Percentiles rank a stretch among this genome's conserved stretches.
Conservation (phyloP, 1,140 invertebrate genomes). For the Drosophila pachea region DNA sequence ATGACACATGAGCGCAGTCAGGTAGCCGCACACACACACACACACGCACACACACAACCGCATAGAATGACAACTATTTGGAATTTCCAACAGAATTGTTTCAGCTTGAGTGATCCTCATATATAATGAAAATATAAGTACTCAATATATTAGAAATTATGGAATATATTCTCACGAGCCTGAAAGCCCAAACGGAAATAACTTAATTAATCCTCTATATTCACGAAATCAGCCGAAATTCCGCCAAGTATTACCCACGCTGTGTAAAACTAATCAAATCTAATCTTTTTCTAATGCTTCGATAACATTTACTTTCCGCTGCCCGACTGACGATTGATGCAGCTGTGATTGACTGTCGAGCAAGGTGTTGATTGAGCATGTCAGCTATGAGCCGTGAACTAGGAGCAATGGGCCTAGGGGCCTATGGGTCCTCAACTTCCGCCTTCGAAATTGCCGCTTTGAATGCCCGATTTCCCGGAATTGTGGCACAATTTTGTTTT, state of each 20-base stretch:
- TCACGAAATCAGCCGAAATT: too few relatives aligned
- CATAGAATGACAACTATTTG: conserved; percentile 20
- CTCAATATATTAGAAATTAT: too few relatives aligned
- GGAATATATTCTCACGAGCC: too few relatives aligned
- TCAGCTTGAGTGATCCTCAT: background rate
- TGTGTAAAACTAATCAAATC: too few relatives aligned
- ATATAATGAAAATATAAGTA: too few relatives aligned
- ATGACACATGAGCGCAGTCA: conserved; percentile 41
- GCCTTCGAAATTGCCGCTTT: conserved; percentile 62
- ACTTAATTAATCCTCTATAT: too few relatives aligned
- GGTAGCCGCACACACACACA: conserved; percentile 27
- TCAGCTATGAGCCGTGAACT: conserved; percentile 6
- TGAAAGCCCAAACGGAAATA: too few relatives aligned
- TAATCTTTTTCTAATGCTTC: background rate
- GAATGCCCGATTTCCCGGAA: conserved; percentile 70
- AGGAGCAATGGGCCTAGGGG: background rate
- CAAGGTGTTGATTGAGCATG: conserved; percentile 54
- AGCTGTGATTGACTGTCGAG: conserved; percentile 56
- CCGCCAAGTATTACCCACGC: too few relatives aligned
- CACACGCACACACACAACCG: conserved; percentile 9
- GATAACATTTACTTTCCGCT: background rate
- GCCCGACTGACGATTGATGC: conserved; percentile 49
- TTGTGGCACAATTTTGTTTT: conserved; percentile 56
- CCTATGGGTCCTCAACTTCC: conserved; percentile 46
- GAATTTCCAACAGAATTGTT: conserved; percentile 11